Conservation (phyloP, 2,113 vertebrate genomes). For the Pagrus major region DNA sequence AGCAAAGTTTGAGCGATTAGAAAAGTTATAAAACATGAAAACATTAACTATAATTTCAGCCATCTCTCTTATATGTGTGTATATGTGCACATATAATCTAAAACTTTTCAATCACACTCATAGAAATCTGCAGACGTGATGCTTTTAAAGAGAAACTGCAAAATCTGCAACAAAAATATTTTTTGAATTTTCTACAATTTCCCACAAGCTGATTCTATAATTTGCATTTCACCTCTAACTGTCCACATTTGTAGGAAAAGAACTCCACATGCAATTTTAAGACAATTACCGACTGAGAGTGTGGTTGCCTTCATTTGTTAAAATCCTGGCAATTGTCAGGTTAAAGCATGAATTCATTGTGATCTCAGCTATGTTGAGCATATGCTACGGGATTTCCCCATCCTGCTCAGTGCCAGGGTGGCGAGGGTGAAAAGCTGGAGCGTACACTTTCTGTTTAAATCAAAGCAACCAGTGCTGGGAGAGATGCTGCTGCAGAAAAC, state of each 20-base stretch:
- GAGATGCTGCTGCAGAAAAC: constrained; percentile 39
- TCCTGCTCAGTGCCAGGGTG: constrained; percentile 53
- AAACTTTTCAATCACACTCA: neutral
- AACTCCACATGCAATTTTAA: neutral
- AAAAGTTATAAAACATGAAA: neutral
- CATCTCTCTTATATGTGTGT: neutral
- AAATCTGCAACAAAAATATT: neutral
- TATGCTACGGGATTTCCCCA: constrained; percentile 68
- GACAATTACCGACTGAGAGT: constrained; percentile 9
- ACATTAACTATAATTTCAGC: neutral
- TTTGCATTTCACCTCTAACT: constrained; percentile 8
- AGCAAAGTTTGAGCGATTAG: neutral
- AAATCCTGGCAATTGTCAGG: constrained; percentile 37
- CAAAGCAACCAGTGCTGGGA: constrained; percentile 46
- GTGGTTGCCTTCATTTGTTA: neutral
- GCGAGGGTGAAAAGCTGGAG: constrained; percentile 46
- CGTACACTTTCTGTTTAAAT: constrained; percentile 50
- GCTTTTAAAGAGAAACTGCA: neutral
- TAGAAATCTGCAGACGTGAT: neutral
- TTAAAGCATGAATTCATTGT: constrained; percentile 63
- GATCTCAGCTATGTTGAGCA: constrained; percentile 66
- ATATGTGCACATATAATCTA: neutral
- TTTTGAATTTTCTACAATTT: neutral
- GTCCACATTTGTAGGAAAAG: neutral
- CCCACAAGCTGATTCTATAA: neutral